Conservation (phyloP, 1,140 invertebrate species). For the Pissodes strobi region DNA sequence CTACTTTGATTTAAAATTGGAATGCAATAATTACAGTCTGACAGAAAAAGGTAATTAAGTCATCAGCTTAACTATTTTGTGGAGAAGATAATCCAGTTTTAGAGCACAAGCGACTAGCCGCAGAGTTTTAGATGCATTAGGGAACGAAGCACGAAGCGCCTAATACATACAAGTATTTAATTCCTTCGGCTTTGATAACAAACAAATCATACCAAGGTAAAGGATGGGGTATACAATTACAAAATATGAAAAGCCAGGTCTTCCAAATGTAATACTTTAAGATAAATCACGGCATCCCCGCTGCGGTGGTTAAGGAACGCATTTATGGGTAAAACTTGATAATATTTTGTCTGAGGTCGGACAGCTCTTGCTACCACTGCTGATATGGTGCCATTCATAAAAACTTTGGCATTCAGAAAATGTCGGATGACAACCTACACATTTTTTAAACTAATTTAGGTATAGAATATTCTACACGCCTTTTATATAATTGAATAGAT, state of each 20-base stretch:
- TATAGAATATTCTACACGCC: no score
- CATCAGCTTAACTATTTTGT: no score
- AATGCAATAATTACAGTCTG: no score
- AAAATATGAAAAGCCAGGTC: conserved; percentile 15
- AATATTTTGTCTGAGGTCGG: conserved; percentile 29
- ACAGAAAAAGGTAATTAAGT: no score
- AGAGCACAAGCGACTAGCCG: no score
- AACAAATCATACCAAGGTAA: conserved; percentile 6
- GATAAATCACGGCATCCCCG: conserved; percentile 26
- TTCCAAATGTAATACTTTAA: conserved; percentile 17
- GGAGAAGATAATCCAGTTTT: no score
- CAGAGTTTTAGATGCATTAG: no score
- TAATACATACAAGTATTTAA: no score
- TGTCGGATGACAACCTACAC: conserved; percentile 21
- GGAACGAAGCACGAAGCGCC: no score
- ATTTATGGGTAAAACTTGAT: conserved; percentile 32
- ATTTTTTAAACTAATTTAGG: conserved; percentile 9
- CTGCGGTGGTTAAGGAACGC: conserved; percentile 32
- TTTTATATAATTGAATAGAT: no score
- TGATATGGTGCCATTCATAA: conserved; percentile 23
- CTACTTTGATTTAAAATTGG: no score
- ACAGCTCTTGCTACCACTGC: conserved; percentile 28
- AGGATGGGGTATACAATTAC: conserved; percentile 14
- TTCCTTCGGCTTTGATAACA: not conserved
- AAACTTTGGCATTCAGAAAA: conserved; percentile 16